Conservation (phyloP, 2,113 vertebrate species). For the Nesogale talazaci region DNA sequence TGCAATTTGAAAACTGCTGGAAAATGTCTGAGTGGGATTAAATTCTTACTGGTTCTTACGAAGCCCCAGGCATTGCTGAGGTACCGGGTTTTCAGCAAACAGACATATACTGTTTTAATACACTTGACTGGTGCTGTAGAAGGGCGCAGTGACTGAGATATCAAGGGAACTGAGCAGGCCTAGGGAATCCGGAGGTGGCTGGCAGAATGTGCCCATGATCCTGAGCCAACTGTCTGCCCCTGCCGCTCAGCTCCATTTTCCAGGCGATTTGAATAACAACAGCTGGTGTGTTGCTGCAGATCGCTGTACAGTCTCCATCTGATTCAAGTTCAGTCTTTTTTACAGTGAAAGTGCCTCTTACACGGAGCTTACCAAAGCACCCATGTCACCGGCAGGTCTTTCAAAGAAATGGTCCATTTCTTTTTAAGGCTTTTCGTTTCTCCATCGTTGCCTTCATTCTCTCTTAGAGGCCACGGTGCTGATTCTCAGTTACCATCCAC, state of each 20-base stretch:
- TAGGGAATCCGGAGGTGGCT: background rate
- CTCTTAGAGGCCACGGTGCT: background rate
- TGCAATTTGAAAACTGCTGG: conserved; percentile 6
- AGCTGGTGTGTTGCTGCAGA: background rate
- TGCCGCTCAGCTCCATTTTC: background rate
- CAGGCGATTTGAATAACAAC: background rate
- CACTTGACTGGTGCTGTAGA: background rate
- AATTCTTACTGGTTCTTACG: background rate
- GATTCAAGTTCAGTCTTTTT: background rate
- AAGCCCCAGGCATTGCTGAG: background rate
- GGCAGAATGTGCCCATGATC: background rate
- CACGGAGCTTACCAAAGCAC: background rate
- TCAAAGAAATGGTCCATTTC: conserved; percentile 15
- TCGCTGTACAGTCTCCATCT: background rate
- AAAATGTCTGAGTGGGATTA: conserved; percentile 16
- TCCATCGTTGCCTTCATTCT: background rate
- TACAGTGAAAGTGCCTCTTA: background rate
- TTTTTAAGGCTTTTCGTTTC: conserved; percentile 27
- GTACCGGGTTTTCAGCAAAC: background rate
- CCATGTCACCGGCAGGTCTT: background rate
- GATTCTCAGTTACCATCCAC: background rate
- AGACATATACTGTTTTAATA: background rate
- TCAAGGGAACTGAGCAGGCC: background rate
- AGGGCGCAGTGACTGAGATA: background rate
- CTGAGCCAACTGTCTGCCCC: background rate